Conservation (phyloP, 1,140 invertebrate species). For the Drosophila pandora region DNA sequence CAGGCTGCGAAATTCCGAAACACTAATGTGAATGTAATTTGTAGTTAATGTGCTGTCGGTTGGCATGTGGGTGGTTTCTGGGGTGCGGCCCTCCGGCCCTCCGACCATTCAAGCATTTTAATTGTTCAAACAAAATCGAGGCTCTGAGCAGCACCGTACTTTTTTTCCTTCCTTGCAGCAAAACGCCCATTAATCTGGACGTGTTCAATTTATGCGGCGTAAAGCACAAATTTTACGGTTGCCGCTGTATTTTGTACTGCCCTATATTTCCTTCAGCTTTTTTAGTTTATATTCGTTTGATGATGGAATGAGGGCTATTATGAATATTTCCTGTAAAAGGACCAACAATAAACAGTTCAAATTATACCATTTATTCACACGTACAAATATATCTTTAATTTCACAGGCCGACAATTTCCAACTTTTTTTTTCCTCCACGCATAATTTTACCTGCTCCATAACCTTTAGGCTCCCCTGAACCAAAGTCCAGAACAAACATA, state of each 20-base stretch:
- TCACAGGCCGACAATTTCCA: no score
- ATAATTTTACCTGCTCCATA: no score
- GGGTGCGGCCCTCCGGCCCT: background rate
- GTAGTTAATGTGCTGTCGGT: slow-evolving; percentile 75
- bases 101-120: slow-evolving; percentile 50
- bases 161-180: slow-evolving; percentile 1
- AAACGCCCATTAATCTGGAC: slow-evolving; percentile 34
- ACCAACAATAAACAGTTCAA: background rate
- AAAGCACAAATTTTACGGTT: slow-evolving; percentile 29
- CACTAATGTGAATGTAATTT: slow-evolving; percentile 82
- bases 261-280: background rate
- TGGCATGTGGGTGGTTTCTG: slow-evolving; percentile 40
- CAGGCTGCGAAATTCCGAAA: slow-evolving; percentile 65
- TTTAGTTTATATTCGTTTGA: background rate
- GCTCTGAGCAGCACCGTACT: background rate
- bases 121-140: slow-evolving; percentile 65
- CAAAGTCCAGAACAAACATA: no score
- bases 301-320: background rate
- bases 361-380: background rate
- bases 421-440: no score
- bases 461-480: no score
- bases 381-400: background rate
- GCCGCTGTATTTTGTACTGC: background rate
- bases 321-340: background rate
- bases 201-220: slow-evolving; percentile 32